phyloP scores from a whole-genome alignment of 2,113 vertebrate genomes.

The Triplophysa tibetana region DNA sequence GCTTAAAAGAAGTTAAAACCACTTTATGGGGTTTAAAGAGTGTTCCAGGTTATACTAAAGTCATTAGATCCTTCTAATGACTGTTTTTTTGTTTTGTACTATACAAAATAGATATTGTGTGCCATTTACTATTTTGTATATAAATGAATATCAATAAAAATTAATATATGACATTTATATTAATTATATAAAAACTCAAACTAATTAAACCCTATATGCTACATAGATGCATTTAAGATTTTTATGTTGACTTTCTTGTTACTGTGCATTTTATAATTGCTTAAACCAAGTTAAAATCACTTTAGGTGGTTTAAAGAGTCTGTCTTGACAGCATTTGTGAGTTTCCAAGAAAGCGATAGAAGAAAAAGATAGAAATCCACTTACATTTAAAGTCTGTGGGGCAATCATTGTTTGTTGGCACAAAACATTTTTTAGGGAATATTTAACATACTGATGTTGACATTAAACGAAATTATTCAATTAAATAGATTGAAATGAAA shows the following conservation, averaged over 20 bases:
- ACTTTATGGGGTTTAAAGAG: background rate
- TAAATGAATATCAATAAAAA: too few relatives aligned
- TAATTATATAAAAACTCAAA: too few relatives aligned
- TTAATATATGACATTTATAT: too few relatives aligned
- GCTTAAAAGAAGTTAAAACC: conserved; percentile 7
- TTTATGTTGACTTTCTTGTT: background rate
- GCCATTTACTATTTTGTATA: too few relatives aligned
- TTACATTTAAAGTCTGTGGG: background rate
- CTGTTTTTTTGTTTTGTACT: background rate
- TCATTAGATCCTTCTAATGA: conserved; percentile 37
- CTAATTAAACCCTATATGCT: too few relatives aligned
- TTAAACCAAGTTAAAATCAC: background rate
- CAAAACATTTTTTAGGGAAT: background rate
- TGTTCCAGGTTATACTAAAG: background rate
- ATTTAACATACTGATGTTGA: background rate
- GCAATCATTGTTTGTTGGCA: background rate
- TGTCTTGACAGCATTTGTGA: background rate
- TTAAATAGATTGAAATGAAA: too few relatives aligned
- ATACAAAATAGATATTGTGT: background rate
- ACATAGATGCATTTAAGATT: background rate
- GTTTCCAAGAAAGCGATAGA: background rate
- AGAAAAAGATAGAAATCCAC: background rate
- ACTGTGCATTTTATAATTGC: conserved; percentile 7
- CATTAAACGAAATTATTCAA: too few relatives aligned
- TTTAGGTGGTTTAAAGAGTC: background rate